Conservation (phyloP, 1,140 invertebrate genomes). For the Aphaenogaster floridana region DNA sequence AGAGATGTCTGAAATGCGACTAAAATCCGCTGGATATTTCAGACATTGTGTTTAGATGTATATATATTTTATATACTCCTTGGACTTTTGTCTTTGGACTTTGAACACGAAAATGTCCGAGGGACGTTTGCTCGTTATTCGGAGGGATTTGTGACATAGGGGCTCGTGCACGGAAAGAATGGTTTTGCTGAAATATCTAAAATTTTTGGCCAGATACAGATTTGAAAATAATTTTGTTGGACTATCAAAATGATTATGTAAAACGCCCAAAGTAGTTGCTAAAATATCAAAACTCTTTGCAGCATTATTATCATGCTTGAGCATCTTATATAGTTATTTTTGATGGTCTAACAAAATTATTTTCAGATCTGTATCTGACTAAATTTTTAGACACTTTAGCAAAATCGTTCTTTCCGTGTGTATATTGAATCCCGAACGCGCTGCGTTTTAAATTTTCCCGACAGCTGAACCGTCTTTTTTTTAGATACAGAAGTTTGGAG, state of each 20-base stretch:
- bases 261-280: too few relatives aligned
- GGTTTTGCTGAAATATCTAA: too few relatives aligned
- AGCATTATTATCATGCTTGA: too few relatives aligned
- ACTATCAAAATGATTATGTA: too few relatives aligned
- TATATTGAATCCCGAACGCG: background rate
- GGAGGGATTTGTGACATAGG: background rate
- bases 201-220: too few relatives aligned
- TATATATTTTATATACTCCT: conserved; percentile 17
- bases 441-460: background rate
- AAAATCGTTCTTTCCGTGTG: background rate
- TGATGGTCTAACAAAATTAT: too few relatives aligned
- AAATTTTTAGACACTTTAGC: too few relatives aligned
- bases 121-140: background rate
- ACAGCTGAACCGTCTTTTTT: background rate
- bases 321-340: too few relatives aligned
- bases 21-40: conserved; percentile 47
- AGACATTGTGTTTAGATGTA: conserved; percentile 44
- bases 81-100: conserved; percentile 25
- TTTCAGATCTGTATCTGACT: too few relatives aligned
- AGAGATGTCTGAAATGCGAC: conserved; percentile 41
- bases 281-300: too few relatives aligned
- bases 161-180: background rate
- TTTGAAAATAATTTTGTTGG: too few relatives aligned
- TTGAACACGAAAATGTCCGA: background rate
- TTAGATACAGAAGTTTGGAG: background rate